These are phyloP conservation scores for Caenorhabditis macrosperma DNA, from an alignment of 2,888 invertebrate genomes.

Conservation along the genomic window DNA sequence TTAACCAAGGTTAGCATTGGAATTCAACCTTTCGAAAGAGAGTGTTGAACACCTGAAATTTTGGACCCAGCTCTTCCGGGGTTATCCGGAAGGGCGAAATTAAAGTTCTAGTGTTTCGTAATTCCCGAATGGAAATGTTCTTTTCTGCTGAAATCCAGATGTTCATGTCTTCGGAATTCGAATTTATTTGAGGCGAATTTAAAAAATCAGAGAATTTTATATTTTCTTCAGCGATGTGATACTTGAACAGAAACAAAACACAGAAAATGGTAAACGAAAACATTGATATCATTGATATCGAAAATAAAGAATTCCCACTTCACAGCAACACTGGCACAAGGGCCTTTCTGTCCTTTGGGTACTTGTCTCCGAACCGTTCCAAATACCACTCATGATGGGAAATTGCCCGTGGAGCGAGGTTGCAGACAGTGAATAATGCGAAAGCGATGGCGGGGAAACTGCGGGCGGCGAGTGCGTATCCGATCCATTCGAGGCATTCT, in stretches of 20 bases:
- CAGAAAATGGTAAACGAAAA: no score
- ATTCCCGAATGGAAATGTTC: no score
- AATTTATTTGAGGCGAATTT: no score
- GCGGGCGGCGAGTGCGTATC: constrained; percentile 82
- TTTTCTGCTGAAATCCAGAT: no score
- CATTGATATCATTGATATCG: background rate
- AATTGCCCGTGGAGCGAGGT: constrained; percentile 82
- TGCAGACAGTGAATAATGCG: constrained; percentile 81
- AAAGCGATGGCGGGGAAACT: constrained; percentile 81
- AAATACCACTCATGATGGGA: constrained; percentile 81
- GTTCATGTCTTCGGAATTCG: no score
- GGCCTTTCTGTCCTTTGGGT: constrained; percentile 72
- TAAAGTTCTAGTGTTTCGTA: no score
- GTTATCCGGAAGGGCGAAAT: constrained; percentile 26
- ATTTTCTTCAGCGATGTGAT: no score
- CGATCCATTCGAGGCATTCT: constrained; percentile 83
- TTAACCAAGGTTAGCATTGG: constrained; percentile 41
- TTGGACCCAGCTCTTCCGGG: constrained; percentile 41
- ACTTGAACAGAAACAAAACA: no score
- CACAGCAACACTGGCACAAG: constrained; percentile 71
- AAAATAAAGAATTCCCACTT: background rate
- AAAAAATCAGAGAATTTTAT: no score
- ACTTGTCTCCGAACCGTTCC: constrained; percentile 70
- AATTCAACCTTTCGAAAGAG: constrained; percentile 38
- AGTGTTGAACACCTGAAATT: constrained; percentile 30